Conservation (phyloP, 2,797 vertebrate genomes). For the Scomberomorus guttatus region DNA sequence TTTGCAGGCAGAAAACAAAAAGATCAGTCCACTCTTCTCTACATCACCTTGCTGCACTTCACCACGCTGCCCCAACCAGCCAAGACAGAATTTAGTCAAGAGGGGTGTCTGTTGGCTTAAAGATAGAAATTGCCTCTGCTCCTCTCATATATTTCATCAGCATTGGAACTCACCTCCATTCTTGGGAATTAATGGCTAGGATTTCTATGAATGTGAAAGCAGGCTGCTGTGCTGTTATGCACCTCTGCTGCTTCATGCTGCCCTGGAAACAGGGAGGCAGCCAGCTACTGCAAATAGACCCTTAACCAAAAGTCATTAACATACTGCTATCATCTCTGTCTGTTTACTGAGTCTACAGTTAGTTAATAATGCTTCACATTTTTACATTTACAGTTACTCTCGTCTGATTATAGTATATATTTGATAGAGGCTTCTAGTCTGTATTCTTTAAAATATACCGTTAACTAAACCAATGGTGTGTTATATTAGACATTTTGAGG, state of each 20-base stretch:
- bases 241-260: constrained; percentile 58
- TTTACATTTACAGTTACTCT: constrained; percentile 5
- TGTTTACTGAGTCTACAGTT: constrained; percentile 3
- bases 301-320: constrained; percentile 36
- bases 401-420: not conserved
- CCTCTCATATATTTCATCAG: constrained; percentile 85
- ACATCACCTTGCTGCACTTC: constrained; percentile 42
- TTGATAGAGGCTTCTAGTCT: not conserved
- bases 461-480: not conserved
- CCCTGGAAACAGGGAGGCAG: constrained; percentile 73
- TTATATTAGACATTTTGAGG: not conserved
- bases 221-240: constrained; percentile 70
- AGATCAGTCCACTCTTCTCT: constrained; percentile 1
- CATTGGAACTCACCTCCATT: constrained; percentile 79
- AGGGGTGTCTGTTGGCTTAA: constrained; percentile 81
- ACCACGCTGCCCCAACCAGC: constrained; percentile 51
- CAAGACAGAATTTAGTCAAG: constrained; percentile 65
- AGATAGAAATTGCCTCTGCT: constrained; percentile 84
- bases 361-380: constrained; percentile 4
- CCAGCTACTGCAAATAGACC: constrained; percentile 40
- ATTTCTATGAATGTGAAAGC: constrained; percentile 89
- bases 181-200: constrained; percentile 81
- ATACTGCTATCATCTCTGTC: not conserved
- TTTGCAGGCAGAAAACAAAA: constrained; percentile 1
- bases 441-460: not conserved